phyloP scores from a whole-genome alignment of 2,797 vertebrate genomes.

The Syndactyla subalaris region DNA sequence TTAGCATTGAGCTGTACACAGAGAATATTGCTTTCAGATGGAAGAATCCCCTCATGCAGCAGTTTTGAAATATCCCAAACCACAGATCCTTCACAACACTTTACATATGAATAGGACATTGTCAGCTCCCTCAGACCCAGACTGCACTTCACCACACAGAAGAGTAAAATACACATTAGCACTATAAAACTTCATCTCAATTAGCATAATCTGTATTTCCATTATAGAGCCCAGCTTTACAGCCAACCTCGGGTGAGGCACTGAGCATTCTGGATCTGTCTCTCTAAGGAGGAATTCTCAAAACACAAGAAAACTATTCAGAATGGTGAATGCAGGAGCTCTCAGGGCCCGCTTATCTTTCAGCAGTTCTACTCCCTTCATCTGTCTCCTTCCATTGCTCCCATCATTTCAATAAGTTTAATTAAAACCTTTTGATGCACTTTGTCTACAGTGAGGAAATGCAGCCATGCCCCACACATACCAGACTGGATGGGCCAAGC shows the following conservation, averaged over 20 bases:
- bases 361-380: background rate
- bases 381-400: background rate
- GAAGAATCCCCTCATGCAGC: background rate
- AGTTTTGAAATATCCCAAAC: slow-evolving; percentile 26
- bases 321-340: background rate
- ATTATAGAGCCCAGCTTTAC: slow-evolving; percentile 32
- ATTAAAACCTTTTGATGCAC: background rate
- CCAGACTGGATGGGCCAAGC: background rate
- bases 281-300: background rate
- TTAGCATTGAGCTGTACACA: background rate
- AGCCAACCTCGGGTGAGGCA: background rate
- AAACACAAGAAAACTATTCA: slow-evolving; percentile 44
- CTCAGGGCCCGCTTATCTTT: background rate
- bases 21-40: slow-evolving; percentile 38
- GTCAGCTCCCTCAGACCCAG: slow-evolving; percentile 24
- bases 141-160: slow-evolving; percentile 22
- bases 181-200: slow-evolving; percentile 49
- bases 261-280: background rate
- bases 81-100: slow-evolving; percentile 30
- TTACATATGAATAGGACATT: slow-evolving; percentile 52
- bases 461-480: background rate
- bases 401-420: background rate
- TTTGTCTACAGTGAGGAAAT: background rate
- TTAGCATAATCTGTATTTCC: slow-evolving; percentile 68
- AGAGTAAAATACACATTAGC: slow-evolving; percentile 52